Base-by-base conservation (phyloP, 2,113 vertebrate species). In the Semicossyphus pulcher region DNA sequence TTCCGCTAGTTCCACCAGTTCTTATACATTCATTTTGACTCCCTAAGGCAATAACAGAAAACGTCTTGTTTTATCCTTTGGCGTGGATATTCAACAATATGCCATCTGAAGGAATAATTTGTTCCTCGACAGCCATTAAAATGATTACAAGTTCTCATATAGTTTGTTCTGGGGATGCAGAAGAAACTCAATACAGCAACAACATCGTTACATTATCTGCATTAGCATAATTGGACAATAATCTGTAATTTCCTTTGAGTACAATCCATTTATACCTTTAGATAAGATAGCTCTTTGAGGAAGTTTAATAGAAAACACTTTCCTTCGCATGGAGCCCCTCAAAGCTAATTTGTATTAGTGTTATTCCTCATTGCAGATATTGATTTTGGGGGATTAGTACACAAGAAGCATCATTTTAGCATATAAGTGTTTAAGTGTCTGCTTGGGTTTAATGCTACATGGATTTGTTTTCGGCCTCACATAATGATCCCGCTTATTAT, bases 11-110 rank as follows among this genome's bases (percentile, higher is more conserved):
- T 68, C 14, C 93, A 95, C 94, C 92, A 89, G 89, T 90, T 68
- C 94, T 93, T 93, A 90, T 96, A 97, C 96, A 98, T 98, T 99
- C 96, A 97, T 92, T 94, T 73, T 56, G 39, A 95, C 93, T 94
- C 94, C 92, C 95, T 96, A 98, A 98, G 96, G 96, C 95, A 95
- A 93, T 93, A 91, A 94, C 74, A 90, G 94, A 93, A 93, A 91
- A 11, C 88, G 78, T 92, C 78, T 92, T 91, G 89, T 93, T 80
- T 56, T 90, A 88, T 20, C 91, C 94, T 96, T 97, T 96, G 95
- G 95, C 96, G 94, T 94, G 92, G 93, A 94, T 92, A 14, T 89
- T 88, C 91, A 87, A 90, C 88, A 90, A 88, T 41, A 45, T 69
- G 59, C 20, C 32, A 56, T 49, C 29, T 47, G 41, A 34, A 28